Evolutionary conservation across 2,113 vertebrate genomes (phyloP), one percentile per base, ranked within the genome.

Genomic region (Aegotheles bennettii): DNA sequence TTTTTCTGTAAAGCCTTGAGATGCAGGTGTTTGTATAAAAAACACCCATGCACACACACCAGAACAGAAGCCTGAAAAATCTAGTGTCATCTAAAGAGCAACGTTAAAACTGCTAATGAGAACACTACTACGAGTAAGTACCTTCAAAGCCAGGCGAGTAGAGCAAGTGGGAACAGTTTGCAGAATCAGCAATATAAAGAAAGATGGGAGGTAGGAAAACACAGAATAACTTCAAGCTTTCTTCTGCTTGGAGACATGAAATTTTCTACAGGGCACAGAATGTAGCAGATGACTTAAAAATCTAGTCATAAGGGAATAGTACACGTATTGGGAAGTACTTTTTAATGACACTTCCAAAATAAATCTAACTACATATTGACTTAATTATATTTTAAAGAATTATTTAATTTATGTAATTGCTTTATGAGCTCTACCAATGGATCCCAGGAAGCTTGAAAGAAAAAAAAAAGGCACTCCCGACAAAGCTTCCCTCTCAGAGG

Each of bases 361-460:
- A 86, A 82, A 92, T 82, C 36, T 84, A 76, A 82, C 70, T 82
- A 56, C 36, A 26, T 43, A 56, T 12, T 80, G 67, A 14, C 40
- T 73, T 95, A 90, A 94, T 74, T 79, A 83, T 36, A 89, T 92
- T 89, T 94, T 77, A 5, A 81, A 86, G 45, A 87, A 51, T 89
- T 57, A 93, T 85, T 85, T 73, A 73, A 94, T 94, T 90, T 87
- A 71, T 14, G 11, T 48, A 88, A 94, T 73, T 91, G 70, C 53
- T 95, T 91, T 64, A 85, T 47, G 16, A 90, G 18, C 26, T 87
- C 53, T 56, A 91, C 18, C 78, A 91, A 68, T 42, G 64, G 45
- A 82, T 64, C 24, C 16, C 0, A 1, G 51, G 33, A 43, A 82
- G 43, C 15, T 75, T 45, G 48, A 83, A 79, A 73, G 4, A 9